Percentiles rank a stretch among this genome's conserved stretches.
Evolutionary conservation across 2,113 vertebrate genomes (phyloP).

Genomic region (Nothoprocta perdicaria): DNA sequence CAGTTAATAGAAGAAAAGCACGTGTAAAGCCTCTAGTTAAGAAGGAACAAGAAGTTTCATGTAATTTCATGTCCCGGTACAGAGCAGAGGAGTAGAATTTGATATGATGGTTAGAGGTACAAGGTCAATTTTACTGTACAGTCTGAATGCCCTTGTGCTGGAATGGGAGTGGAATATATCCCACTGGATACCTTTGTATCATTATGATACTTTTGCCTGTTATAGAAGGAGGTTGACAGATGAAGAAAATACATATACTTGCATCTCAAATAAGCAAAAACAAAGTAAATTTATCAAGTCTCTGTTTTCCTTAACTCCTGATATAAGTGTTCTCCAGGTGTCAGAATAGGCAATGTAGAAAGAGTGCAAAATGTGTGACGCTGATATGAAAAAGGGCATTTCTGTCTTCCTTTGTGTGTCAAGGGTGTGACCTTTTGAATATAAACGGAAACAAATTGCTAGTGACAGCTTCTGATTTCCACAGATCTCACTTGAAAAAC

Average conservation of each 20-base stretch:
- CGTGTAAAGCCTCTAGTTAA: background rate
- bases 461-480: slow-evolving; percentile 71
- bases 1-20: background rate
- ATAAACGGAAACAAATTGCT: slow-evolving; percentile 66
- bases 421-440: slow-evolving; percentile 70
- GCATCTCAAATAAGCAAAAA: background rate
- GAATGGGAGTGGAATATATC: no score
- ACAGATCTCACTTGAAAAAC: slow-evolving; percentile 71
- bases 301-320: background rate
- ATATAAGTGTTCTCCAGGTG: background rate
- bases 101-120: background rate
- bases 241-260: background rate
- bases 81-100: background rate
- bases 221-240: background rate
- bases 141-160: background rate
- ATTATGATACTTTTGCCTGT: background rate
- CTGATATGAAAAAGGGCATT: slow-evolving; percentile 14
- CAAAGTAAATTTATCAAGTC: background rate
- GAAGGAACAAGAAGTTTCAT: background rate
- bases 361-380: background rate
- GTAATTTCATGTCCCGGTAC: background rate
- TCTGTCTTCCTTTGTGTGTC: slow-evolving; percentile 47
- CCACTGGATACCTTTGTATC: background rate
- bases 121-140: background rate
- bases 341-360: background rate